phyloP scores from a whole-genome alignment of 2,797 vertebrate species.

The Cygnus olor region DNA sequence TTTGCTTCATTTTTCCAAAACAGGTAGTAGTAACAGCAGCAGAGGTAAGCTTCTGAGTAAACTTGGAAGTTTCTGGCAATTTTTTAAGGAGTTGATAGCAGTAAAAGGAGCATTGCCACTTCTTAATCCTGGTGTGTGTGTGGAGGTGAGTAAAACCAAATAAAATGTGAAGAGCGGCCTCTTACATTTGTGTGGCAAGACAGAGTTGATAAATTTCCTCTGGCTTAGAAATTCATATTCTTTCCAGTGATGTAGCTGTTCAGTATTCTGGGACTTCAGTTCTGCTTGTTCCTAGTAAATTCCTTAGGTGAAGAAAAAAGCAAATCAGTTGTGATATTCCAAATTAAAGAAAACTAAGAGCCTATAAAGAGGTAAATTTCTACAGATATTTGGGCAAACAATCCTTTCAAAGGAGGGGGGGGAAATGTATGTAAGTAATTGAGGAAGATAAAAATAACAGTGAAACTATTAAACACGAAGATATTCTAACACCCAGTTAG shows the following conservation, averaged over 20 bases:
- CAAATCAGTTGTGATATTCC: neutral
- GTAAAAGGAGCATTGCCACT: neutral
- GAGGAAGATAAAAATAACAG: neutral
- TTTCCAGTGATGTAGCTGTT: neutral
- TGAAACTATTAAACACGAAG: neutral
- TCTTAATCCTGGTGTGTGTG: neutral
- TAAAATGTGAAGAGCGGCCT: fast-evolving
- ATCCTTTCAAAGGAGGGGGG: neutral
- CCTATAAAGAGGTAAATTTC: neutral
- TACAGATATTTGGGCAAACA: neutral
- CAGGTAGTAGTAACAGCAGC: neutral
- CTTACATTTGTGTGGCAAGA: neutral
- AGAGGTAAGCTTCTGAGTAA: neutral
- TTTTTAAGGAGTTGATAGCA: neutral
- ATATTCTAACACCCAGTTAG: neutral
- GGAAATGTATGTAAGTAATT: neutral
- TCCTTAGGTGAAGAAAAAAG: neutral
- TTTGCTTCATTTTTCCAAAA: neutral
- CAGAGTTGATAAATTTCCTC: neutral
- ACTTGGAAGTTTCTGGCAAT: neutral
- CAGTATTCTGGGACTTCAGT: neutral
- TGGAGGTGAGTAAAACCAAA: neutral
- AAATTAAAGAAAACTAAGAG: neutral
- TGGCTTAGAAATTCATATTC: neutral
- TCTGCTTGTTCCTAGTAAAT: neutral